Evolutionary conservation across 1,140 invertebrate genomes (phyloP).

Genomic region (Leptestheria dahalacensis): DNA sequence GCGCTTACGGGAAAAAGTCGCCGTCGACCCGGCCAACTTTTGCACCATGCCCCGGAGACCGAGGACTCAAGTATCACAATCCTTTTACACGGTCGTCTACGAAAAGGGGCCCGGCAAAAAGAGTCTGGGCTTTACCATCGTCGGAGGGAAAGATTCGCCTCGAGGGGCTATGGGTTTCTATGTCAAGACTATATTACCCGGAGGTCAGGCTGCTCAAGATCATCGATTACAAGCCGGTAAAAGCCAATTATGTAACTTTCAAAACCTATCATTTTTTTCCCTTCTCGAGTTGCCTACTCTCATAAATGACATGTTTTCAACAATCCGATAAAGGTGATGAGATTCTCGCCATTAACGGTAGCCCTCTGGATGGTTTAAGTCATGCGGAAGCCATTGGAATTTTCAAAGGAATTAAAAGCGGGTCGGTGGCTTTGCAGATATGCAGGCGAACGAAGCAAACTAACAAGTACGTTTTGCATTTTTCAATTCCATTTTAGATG

Average conservation of each 20-base stretch:
- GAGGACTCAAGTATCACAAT: constrained; percentile 21
- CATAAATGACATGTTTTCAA: no score
- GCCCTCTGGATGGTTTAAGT: constrained; percentile 29
- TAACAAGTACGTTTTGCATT: constrained; percentile 4
- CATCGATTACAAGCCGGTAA: background rate
- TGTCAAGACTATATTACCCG: constrained; percentile 47
- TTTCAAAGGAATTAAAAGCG: constrained; percentile 36
- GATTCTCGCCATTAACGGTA: constrained; percentile 35
- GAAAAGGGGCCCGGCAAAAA: constrained; percentile 70
- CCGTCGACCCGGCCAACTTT: constrained; percentile 9
- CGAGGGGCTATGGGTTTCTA: constrained; percentile 77
- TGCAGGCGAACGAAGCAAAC: constrained; percentile 22
- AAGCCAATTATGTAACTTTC: background rate
- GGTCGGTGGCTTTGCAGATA: constrained; percentile 34
- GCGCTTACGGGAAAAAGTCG: constrained; percentile 17
- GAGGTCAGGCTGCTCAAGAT: background rate
- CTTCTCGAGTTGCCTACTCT: background rate
- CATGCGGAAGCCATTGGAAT: constrained; percentile 35
- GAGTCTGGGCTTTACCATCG: constrained; percentile 77
- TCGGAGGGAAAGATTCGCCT: constrained; percentile 75
- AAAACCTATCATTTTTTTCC: background rate
- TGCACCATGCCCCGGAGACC: constrained; percentile 26
- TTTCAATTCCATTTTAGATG: no score
- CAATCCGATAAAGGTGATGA: constrained; percentile 41
- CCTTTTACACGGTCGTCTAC: constrained; percentile 52